A percentile compares a stretch with the other conserved stretches of the same genome.
Conservation (phyloP, 2,113 vertebrate genomes). For the Lophotis ruficrista region DNA sequence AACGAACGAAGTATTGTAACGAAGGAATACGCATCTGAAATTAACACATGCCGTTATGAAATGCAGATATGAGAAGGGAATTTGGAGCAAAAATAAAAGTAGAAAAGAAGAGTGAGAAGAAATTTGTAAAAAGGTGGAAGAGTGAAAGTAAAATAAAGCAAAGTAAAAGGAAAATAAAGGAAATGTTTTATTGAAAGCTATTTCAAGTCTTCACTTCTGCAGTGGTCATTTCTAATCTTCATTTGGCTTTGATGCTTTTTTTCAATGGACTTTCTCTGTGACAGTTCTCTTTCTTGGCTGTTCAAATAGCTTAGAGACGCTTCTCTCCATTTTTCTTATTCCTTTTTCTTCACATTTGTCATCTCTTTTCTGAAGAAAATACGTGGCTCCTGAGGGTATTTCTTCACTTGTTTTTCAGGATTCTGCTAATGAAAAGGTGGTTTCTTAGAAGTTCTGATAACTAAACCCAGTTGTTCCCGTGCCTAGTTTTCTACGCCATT, state of each 20-base stretch:
- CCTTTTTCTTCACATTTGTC: neutral
- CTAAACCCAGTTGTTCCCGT: neutral
- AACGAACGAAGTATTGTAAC: neutral
- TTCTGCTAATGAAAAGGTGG: neutral
- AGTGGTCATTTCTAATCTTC: neutral
- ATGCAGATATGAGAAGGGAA: neutral
- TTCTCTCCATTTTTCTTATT: neutral
- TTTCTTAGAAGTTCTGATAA: neutral
- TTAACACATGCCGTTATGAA: neutral
- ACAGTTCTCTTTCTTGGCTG: neutral
- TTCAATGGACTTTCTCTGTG: neutral
- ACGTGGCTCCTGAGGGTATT: neutral
- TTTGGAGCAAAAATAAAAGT: neutral
- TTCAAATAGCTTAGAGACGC: neutral
- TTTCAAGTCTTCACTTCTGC: neutral
- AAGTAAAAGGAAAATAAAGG: neutral
- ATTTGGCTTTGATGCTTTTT: constrained; percentile 6
- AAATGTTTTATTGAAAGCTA: neutral
- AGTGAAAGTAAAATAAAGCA: neutral
- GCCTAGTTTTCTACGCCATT: neutral
- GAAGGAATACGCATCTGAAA: neutral
- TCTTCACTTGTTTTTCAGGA: neutral
- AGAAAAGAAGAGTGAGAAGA: neutral
- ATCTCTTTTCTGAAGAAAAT: neutral
- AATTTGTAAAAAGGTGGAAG: neutral